phyloP scores from a whole-genome alignment of 2,113 vertebrate genomes.

The Pyrgilauda ruficollis region DNA sequence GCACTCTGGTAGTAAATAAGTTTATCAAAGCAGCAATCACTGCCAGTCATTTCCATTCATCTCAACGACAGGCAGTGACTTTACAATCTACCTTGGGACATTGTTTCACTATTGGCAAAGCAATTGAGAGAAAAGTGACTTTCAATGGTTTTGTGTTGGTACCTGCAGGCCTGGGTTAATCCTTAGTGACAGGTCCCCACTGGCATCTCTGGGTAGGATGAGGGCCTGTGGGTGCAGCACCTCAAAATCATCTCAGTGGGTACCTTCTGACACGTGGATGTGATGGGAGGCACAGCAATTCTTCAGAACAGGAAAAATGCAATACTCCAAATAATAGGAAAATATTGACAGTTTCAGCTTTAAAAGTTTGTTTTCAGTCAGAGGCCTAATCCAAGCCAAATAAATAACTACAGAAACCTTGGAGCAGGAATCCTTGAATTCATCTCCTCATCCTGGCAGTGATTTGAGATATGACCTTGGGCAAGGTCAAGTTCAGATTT shows the following conservation, averaged over 20 bases:
- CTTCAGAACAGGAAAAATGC: not conserved
- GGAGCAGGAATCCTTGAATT: not conserved
- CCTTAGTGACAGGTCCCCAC: not conserved
- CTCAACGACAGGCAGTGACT: not conserved
- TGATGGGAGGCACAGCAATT: too few species aligned
- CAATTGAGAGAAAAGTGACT: not conserved
- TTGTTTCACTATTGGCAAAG: not conserved
- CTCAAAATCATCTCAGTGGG: not conserved
- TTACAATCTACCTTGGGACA: not conserved
- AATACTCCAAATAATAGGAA: not conserved
- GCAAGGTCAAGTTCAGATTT: not conserved
- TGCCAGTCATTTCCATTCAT: not conserved
- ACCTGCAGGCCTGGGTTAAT: not conserved
- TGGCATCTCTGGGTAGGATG: not conserved
- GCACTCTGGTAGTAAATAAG: not conserved
- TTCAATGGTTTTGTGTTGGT: not conserved
- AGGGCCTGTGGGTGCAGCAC: not conserved
- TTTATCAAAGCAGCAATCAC: not conserved
- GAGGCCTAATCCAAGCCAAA: rapidly evolving
- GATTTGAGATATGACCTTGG: not conserved
- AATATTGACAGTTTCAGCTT: not conserved
- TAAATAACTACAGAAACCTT: not conserved
- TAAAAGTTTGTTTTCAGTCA: not conserved
- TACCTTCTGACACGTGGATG: not conserved
- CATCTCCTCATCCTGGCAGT: not conserved